Percentiles rank a stretch among this genome's conserved stretches.
Evolutionary conservation across 2,797 vertebrate species (phyloP).

Genomic region (Sternarchorhynchus goeldii): DNA sequence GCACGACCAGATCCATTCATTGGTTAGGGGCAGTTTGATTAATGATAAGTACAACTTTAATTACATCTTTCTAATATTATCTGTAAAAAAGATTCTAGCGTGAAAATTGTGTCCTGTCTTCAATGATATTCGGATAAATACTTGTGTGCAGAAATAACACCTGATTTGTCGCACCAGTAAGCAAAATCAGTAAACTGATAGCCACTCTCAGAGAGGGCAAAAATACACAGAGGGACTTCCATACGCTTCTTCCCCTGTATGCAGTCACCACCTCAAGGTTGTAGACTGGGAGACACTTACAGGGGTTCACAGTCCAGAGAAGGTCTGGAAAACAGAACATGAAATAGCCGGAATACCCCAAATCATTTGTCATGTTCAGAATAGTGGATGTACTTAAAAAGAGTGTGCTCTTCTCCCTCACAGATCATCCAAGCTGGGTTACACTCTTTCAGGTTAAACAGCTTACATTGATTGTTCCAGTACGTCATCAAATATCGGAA

Average conservation of each 20-base stretch:
- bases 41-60: neutral
- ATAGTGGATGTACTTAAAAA: too few relatives aligned
- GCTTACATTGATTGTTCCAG: neutral
- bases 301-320: constrained; percentile 74
- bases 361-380: too few relatives aligned
- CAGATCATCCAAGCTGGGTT: neutral
- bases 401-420: too few relatives aligned
- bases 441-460: constrained; percentile 4
- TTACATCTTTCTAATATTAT: neutral
- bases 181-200: constrained; percentile 65
- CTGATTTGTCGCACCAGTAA: constrained; percentile 44
- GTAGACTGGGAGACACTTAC: constrained; percentile 80
- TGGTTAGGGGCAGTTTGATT: neutral
- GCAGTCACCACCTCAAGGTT: constrained; percentile 69
- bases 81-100: constrained; percentile 64
- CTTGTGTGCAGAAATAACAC: neutral
- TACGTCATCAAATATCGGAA: too few relatives aligned
- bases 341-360: too few relatives aligned
- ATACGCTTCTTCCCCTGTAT: constrained; percentile 77
- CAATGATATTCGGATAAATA: neutral
- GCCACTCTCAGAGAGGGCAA: constrained; percentile 80
- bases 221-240: constrained; percentile 78
- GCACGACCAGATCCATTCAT: neutral
- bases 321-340: constrained; percentile 65
- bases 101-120: constrained; percentile 62